Evolutionary conservation across 1,140 invertebrate species (phyloP), one percentile per base, ranked within the genome.

Genomic region (Drosophila ambigua): DNA sequence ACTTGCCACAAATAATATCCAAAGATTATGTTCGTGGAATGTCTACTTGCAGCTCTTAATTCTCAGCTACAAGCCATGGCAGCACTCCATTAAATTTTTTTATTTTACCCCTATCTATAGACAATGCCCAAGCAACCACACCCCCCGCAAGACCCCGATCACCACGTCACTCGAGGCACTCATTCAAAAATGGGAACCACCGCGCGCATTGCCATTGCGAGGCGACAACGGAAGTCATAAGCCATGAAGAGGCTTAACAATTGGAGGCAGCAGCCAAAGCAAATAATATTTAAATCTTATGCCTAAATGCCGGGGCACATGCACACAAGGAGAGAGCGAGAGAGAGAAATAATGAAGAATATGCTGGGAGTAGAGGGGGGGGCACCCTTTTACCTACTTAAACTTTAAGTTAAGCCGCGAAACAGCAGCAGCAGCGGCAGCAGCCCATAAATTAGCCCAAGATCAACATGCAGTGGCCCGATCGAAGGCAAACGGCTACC

Each of bases 191-290:
- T 65, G 9, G 58, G 50, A 43, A 69, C 43, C 23, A 24, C 2
- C 2, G 3, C 44, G 51, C 48, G 26, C 41, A 49, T 48, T 54
- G 31, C 48, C 52, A 60, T 60, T 57, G 44, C 53, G 69, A 15
- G 65, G 72, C 78, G 65, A 80, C 78, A 81, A 72, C 78, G 78
- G 78, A 81, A 82, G 79, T 82, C 58, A 57, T 67, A 79, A 58
- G 80, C 66, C 76, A 58, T 66, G 72, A 69, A 64, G 57, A 39
- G 79, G 79, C 73, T 81, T 72, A 77, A 62, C 66, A 77, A 81
- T 63, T 63, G 57, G 59, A 59, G 35, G 35, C 60, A 58, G 28
- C 59, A 51, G 50, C 24, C 16, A 58, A 50, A 57, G 28, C 57
- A 69, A 69, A 69, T 68, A 69, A 65, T 48, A 72, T 59, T 72